Percentiles rank a stretch among this genome's conserved stretches.
These are phyloP conservation scores for Drosophila parabipectinata DNA, from an alignment of 1,140 invertebrate species.

Conservation along the genomic window DNA sequence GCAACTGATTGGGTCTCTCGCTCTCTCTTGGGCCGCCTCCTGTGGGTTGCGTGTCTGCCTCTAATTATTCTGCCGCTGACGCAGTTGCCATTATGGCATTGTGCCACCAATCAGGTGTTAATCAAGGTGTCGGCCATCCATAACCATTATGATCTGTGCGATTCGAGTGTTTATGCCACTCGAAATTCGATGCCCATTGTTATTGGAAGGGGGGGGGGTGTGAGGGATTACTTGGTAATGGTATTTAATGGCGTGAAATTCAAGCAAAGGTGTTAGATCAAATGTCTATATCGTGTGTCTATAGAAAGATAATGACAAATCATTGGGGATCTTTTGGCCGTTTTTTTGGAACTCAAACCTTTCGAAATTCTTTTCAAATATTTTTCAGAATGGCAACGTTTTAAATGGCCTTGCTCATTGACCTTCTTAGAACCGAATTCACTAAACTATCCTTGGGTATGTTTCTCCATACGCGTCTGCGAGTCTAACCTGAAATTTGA, in stretches of 20 bases:
- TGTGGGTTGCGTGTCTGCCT: not conserved
- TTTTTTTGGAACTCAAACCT: not conserved
- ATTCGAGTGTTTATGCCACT: too few species aligned
- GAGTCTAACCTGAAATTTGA: not conserved
- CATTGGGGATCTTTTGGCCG: too few species aligned
- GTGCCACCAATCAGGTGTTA: constrained; percentile 7
- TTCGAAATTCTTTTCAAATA: constrained; percentile 1
- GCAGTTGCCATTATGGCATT: not conserved
- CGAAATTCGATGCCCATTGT: too few species aligned
- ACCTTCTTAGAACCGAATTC: not conserved
- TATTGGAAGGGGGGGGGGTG: too few species aligned
- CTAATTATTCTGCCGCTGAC: not conserved
- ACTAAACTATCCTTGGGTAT: not conserved
- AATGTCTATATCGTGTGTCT: too few species aligned
- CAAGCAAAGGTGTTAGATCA: not conserved
- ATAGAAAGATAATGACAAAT: too few species aligned
- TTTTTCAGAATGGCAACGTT: constrained; percentile 3
- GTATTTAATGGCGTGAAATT: not conserved
- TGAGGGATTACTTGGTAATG: too few species aligned
- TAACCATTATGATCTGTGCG: too few species aligned
- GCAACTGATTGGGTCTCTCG: constrained; percentile 1
- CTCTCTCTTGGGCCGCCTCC: not conserved
- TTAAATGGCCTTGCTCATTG: constrained; percentile 6
- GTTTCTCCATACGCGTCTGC: not conserved
- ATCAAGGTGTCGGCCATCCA: constrained; percentile 4